Conservation (phyloP, 2,113 vertebrate genomes). For the Calypte anna region DNA sequence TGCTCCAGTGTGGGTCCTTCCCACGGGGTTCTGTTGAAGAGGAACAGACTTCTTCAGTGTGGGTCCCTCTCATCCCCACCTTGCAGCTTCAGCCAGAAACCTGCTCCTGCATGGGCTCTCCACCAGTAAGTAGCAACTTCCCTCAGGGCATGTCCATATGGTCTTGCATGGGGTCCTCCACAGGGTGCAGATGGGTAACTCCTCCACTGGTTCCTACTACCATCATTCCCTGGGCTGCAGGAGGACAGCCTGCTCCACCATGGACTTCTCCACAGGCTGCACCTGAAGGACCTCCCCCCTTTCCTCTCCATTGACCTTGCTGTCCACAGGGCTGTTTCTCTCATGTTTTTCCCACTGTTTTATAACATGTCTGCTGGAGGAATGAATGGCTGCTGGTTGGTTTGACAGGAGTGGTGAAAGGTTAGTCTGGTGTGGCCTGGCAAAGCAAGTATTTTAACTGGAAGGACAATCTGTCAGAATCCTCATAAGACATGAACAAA, state of each 20-base stretch:
- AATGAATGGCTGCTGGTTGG: neutral
- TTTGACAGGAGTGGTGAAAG: neutral
- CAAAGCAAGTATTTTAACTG: neutral
- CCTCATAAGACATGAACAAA: neutral
- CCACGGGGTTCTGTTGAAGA: neutral
- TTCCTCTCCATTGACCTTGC: neutral
- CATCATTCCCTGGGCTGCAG: neutral
- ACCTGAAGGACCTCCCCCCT: neutral
- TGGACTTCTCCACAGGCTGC: neutral
- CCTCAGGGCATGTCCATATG: neutral
- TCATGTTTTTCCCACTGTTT: neutral
- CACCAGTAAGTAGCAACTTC: neutral
- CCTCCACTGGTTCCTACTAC: neutral
- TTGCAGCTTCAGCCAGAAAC: neutral
- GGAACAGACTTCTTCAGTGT: neutral
- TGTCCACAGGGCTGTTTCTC: neutral
- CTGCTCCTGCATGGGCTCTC: neutral
- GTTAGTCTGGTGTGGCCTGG: neutral
- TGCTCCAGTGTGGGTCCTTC: neutral
- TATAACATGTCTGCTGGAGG: neutral
- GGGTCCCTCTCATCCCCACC: rapidly evolving
- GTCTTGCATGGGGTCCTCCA: neutral
- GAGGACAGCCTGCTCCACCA: neutral
- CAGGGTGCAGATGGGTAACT: neutral
- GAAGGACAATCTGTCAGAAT: neutral